Base-by-base conservation (phyloP, 2,113 vertebrate species). In the Entelurus aequoreus region DNA sequence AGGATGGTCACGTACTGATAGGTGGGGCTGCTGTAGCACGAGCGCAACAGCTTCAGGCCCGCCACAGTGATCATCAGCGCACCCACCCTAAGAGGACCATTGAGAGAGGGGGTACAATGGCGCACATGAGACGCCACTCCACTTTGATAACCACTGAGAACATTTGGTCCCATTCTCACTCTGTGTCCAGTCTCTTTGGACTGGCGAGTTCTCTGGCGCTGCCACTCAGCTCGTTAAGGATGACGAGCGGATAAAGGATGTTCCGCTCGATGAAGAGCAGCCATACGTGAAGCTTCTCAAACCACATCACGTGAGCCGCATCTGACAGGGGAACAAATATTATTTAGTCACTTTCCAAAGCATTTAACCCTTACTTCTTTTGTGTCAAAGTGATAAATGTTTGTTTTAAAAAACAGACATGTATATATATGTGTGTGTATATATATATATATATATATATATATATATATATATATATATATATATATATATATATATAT, bases 221-320 rank as follows among this genome's bases (percentile, higher is more conserved):
- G 88, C 93, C 92, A 16, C 95, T 98, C 67, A 99, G 91, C 80
- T 97, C 97, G 75, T 98, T 99, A 15, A 99, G 94, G 87, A 99
- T 93, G 82, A 99, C 91, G 60, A 99, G 85, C 0, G 97, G 97
- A 69, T 98, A 98, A 63, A 99, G 96, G 68, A 98, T 61, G 70
- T 98, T 99, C 85, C 96, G 98, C 72, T 99, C 96, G 83, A 95
- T 71, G 78, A 97, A 98, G 73, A 98, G 91, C 81, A 99, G 92
- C 96, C 95, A 98, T 67, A 98, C 93, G 1, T 99, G 95, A 68
- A 96, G 91, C 79, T 96, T 97, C 75, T 99, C 96, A 82, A 98
- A 99, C 97, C 97, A 99, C 97, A 98, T 99, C 69, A 98, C 89
- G 46, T 98, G 94, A 9, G 96, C 95, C 5, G 95, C 95, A 84